A percentile compares a stretch with the other conserved stretches of the same genome.
These are phyloP conservation scores for Chrysomallon squamiferum DNA, from an alignment of 1,140 invertebrate species.

Conservation along the genomic window DNA sequence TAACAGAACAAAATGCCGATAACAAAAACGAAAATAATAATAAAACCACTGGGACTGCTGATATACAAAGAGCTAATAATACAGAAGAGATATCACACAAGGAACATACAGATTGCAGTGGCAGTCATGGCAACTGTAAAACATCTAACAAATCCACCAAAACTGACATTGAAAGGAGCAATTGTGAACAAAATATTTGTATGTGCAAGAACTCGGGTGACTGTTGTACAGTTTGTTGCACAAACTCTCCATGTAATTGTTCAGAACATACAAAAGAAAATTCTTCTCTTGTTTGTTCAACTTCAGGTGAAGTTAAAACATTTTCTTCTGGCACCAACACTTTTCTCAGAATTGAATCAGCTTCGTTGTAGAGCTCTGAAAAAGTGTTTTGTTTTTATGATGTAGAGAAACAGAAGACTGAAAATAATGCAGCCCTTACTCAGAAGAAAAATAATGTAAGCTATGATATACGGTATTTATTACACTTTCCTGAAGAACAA, in stretches of 20 bases:
- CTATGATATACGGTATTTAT: too few relatives aligned
- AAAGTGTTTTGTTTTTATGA: constrained; percentile 40
- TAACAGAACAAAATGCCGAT: too few relatives aligned
- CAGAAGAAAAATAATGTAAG: too few relatives aligned
- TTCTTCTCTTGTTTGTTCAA: background rate
- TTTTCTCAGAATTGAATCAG: too few relatives aligned
- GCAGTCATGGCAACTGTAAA: background rate
- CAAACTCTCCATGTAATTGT: too few relatives aligned
- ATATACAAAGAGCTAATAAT: background rate
- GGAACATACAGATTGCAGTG: background rate
- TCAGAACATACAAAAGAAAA: background rate
- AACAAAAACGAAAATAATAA: too few relatives aligned
- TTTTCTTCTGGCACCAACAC: background rate
- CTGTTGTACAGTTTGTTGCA: too few relatives aligned
- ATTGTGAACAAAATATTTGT: too few relatives aligned
- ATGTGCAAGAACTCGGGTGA: too few relatives aligned
- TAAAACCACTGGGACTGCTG: background rate
- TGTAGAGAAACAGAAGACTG: constrained; percentile 33
- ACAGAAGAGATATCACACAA: background rate
- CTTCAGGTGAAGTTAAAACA: background rate
- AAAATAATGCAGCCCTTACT: background rate
- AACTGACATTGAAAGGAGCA: too few relatives aligned
- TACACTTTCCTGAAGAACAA: too few relatives aligned
- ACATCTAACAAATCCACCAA: too few relatives aligned
- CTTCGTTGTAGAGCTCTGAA: background rate